These are phyloP conservation scores for Coleophora flavipennella DNA, from an alignment of 2,888 invertebrate genomes.

Conservation along the genomic window DNA sequence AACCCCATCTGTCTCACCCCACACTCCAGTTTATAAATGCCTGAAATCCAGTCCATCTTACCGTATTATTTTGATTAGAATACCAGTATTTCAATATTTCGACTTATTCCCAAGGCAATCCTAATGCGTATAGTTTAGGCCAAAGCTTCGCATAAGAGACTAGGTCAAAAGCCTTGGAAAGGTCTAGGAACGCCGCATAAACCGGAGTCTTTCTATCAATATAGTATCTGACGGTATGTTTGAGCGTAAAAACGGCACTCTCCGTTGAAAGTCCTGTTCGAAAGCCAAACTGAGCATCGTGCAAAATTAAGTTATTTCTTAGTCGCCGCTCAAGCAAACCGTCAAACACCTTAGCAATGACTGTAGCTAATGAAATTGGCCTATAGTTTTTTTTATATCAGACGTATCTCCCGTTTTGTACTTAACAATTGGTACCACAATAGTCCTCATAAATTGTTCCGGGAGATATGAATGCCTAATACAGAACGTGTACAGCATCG, in stretches of 20 bases:
- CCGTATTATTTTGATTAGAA: not conserved
- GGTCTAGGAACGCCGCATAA: slow-evolving; percentile 3
- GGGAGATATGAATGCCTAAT: not conserved
- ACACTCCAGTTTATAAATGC: slow-evolving; percentile 6
- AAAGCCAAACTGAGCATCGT: too few species aligned
- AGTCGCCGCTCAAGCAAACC: not conserved
- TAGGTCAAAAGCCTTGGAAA: slow-evolving; percentile 2
- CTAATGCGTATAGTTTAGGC: too few species aligned
- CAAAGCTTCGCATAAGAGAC: not conserved
- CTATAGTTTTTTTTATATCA: slow-evolving; percentile 4
- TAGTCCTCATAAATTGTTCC: not conserved
- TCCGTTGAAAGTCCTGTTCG: too few species aligned
- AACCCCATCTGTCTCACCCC: slow-evolving; percentile 10
- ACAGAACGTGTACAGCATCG: not conserved
- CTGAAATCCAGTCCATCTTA: slow-evolving; percentile 2
- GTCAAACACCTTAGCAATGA: slow-evolving; percentile 6
- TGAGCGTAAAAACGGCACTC: too few species aligned
- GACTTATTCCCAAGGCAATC: not conserved
- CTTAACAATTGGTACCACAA: not conserved
- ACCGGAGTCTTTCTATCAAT: slow-evolving; percentile 1
- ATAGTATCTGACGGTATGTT: not conserved
- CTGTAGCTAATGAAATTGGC: slow-evolving; percentile 6
- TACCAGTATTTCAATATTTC: slow-evolving; percentile 7
- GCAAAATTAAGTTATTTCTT: too few species aligned
- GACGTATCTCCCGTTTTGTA: not conserved